phyloP scores from a whole-genome alignment of 2,113 vertebrate genomes.

The Myrmophylax atrothorax region DNA sequence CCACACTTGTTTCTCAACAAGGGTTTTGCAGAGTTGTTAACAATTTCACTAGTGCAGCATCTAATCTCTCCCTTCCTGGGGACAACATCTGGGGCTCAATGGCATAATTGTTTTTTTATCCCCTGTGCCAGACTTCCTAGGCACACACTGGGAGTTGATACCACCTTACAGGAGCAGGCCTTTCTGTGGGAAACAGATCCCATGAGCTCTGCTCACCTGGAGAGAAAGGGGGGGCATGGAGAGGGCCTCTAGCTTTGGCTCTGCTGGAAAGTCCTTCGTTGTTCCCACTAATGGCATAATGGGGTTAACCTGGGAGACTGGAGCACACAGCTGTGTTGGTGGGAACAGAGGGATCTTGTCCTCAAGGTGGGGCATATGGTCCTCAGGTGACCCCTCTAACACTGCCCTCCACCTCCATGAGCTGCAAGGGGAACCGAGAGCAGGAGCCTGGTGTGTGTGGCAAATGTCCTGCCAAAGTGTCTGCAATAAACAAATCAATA shows the following conservation, averaged over 20 bases:
- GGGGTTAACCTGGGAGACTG: background rate
- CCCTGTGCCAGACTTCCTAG: background rate
- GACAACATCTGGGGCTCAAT: background rate
- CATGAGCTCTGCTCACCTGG: background rate
- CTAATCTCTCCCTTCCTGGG: background rate
- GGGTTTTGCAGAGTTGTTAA: background rate
- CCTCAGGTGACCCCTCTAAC: background rate
- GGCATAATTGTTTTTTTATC: background rate
- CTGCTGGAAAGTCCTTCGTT: background rate
- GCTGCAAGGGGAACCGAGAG: background rate
- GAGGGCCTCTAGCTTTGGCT: background rate
- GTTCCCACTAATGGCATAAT: background rate
- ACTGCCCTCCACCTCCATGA: accelerated
- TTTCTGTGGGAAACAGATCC: background rate
- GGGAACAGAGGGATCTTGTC: background rate
- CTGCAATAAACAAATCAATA: conserved; percentile 80
- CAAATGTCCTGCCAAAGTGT: conserved; percentile 54
- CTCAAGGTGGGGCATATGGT: background rate
- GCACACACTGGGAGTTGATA: background rate
- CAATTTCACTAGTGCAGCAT: background rate
- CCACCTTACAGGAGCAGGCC: background rate
- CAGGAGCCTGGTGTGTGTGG: background rate
- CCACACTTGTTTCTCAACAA: background rate
- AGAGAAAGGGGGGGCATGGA: background rate
- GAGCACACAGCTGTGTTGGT: background rate